These are phyloP conservation scores for Andrena minutula DNA, from an alignment of 2,888 invertebrate genomes.

Conservation along the genomic window DNA sequence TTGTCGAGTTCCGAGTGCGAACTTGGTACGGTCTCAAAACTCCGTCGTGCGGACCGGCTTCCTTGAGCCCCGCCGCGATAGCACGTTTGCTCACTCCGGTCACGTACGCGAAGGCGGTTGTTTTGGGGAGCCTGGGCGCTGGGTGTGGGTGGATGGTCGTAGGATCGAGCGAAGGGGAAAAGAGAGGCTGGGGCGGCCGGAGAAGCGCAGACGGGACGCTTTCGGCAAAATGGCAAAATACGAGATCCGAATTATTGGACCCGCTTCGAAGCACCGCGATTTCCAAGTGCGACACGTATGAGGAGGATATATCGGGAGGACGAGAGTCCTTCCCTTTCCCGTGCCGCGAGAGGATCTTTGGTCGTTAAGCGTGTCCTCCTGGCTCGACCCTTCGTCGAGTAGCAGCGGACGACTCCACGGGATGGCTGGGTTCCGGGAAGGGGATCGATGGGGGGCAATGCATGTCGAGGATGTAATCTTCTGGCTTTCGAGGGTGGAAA, in stretches of 20 bases:
- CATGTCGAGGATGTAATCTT: conserved; percentile 64
- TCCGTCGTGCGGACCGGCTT: conserved; percentile 52
- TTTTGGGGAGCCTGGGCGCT: conserved; percentile 60
- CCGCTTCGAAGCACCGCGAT: conserved; percentile 63
- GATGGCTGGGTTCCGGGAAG: no score
- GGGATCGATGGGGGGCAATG: conserved; percentile 27
- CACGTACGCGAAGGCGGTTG: conserved; percentile 70
- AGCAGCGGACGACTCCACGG: neutral
- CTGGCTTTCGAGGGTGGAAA: conserved; percentile 55
- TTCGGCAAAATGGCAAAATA: conserved; percentile 73
- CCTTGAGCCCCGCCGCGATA: conserved; percentile 36
- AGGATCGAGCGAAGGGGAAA: neutral
- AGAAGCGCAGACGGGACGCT: conserved; percentile 48
- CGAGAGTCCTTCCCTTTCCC: conserved; percentile 35
- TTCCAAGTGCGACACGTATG: conserved; percentile 71
- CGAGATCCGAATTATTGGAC: conserved; percentile 74
- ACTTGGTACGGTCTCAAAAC: conserved; percentile 65
- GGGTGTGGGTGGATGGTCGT: conserved; percentile 19
- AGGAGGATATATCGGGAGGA: conserved; percentile 54
- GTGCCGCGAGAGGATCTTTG: conserved; percentile 35
- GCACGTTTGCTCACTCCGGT: conserved; percentile 64
- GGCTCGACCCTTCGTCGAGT: conserved; percentile 35
- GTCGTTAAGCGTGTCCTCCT: conserved; percentile 52
- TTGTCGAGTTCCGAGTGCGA: conserved; percentile 60
- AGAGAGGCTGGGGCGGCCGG: conserved; percentile 8